A percentile compares a stretch with the other conserved stretches of the same genome.
Conservation (phyloP, 30 jellyfish, hydroid and myxozoan species). For the Rhopilema esculentum region DNA sequence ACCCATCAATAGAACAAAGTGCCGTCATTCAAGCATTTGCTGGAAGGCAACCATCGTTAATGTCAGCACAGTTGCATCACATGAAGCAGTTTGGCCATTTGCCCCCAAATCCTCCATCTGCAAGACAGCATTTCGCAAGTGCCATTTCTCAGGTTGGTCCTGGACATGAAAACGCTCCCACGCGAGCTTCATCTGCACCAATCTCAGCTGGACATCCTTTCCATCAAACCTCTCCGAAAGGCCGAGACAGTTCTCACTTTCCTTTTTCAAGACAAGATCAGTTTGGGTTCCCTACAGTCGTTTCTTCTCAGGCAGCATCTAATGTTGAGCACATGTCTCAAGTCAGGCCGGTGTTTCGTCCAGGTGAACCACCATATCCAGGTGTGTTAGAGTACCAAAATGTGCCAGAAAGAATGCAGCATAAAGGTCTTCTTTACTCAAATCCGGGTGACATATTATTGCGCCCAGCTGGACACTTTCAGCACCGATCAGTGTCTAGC, state of each 20-base stretch:
- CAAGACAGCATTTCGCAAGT: slow-evolving; percentile 1
- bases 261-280: slow-evolving; percentile 13
- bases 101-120: slow-evolving; percentile 19
- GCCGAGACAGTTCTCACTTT: neutral
- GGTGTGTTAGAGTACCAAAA: neutral
- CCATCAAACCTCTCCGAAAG: neutral
- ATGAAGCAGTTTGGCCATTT: slow-evolving; percentile 22
- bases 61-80: slow-evolving; percentile 42
- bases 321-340: slow-evolving; percentile 14
- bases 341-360: neutral
- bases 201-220: neutral
- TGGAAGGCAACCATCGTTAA: slow-evolving; percentile 50
- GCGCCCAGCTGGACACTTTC: slow-evolving; percentile 7
- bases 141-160: slow-evolving; percentile 1
- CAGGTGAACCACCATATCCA: neutral
- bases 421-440: slow-evolving; percentile 4
- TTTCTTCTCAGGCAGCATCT: neutral
- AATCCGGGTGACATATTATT: slow-evolving; percentile 5
- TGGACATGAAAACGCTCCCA: neutral
- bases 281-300: slow-evolving; percentile 18
- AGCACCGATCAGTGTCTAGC: slow-evolving; percentile 20
- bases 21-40: slow-evolving; percentile 60
- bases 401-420: slow-evolving; percentile 25
- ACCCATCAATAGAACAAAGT: slow-evolving; percentile 46
- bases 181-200: neutral